Percentiles rank a stretch among this genome's conserved stretches.
These are phyloP conservation scores for Netelia melanura DNA, from an alignment of 2,888 invertebrate species.

Conservation along the genomic window DNA sequence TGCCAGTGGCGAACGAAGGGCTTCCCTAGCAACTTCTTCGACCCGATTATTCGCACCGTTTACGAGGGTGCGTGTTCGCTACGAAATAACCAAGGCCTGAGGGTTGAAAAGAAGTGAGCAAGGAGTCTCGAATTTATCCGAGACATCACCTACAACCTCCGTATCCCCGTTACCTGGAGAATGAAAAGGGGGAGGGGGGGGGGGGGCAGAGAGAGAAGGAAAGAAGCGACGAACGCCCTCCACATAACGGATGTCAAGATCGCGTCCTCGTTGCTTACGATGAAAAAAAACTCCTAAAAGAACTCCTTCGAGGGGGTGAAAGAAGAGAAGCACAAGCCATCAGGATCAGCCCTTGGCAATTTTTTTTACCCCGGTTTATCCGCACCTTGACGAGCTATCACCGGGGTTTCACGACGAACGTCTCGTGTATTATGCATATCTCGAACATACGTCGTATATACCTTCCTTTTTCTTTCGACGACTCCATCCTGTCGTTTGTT, in stretches of 20 bases:
- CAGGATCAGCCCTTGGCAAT: slow-evolving; percentile 56
- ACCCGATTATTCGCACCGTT: slow-evolving; percentile 55
- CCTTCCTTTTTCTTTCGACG: not conserved
- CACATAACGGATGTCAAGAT: slow-evolving; percentile 52
- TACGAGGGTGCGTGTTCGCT: slow-evolving; percentile 61
- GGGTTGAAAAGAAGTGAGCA: slow-evolving; percentile 11
- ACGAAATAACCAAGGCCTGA: slow-evolving; percentile 51
- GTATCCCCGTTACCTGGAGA: slow-evolving; percentile 26
- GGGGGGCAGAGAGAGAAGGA: not conserved
- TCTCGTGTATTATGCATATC: not conserved
- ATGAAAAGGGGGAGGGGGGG: slow-evolving; percentile 5
- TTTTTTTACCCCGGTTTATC: slow-evolving; percentile 58
- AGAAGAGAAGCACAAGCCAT: slow-evolving; percentile 46
- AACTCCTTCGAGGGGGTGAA: slow-evolving; percentile 38
- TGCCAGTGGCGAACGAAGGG: slow-evolving; percentile 13
- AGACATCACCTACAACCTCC: slow-evolving; percentile 49
- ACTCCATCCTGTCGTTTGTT: not conserved
- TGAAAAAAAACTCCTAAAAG: slow-evolving; percentile 21
- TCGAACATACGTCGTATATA: slow-evolving; percentile 9
- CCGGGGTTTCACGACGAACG: slow-evolving; percentile 21
- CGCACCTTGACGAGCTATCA: slow-evolving; percentile 30
- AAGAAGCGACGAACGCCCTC: slow-evolving; percentile 41
- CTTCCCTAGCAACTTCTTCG: slow-evolving; percentile 16
- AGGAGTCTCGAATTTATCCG: slow-evolving; percentile 63
- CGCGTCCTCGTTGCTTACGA: slow-evolving; percentile 37